Percentiles rank a stretch among this genome's conserved stretches.
These are phyloP conservation scores for Chrosomus eos DNA, from an alignment of 2,797 vertebrate species.

Conservation along the genomic window DNA sequence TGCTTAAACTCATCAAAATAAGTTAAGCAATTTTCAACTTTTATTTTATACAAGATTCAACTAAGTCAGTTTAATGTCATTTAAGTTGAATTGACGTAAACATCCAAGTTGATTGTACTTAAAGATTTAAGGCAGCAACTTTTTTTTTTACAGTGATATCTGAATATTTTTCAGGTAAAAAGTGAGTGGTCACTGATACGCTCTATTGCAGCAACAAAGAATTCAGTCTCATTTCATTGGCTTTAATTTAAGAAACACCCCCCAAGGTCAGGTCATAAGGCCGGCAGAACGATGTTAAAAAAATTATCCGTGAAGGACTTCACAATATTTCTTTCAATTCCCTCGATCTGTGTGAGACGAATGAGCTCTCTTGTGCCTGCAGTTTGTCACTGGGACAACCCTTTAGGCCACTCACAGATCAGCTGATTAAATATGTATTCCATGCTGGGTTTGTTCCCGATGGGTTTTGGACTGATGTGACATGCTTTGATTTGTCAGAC, in stretches of 20 bases:
- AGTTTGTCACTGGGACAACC: constrained; percentile 12
- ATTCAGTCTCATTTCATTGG: neutral
- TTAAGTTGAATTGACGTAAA: too few species aligned
- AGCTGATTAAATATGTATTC: constrained; percentile 40
- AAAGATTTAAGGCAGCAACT: too few species aligned
- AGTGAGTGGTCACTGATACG: neutral
- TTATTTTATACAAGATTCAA: too few species aligned
- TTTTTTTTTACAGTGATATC: neutral
- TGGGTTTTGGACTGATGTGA: constrained; percentile 9
- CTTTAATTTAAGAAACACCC: constrained; percentile 24
- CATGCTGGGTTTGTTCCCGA: neutral
- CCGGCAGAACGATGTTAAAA: neutral
- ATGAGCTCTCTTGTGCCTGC: constrained; percentile 26
- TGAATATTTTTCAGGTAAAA: neutral
- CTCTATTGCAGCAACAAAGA: neutral
- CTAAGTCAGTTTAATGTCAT: too few species aligned
- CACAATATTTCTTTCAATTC: neutral
- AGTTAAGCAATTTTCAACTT: too few species aligned
- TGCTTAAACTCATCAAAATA: too few species aligned
- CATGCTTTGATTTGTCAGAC: constrained; percentile 19
- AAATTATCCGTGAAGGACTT: neutral
- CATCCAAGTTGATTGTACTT: too few species aligned
- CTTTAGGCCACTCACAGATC: constrained; percentile 34
- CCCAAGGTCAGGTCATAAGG: constrained; percentile 1
- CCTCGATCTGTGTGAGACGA: neutral